A percentile compares a stretch with the other conserved stretches of the same genome.
These are phyloP conservation scores for Polyommatus icarus DNA, from an alignment of 2,888 invertebrate species.

Conservation along the genomic window DNA sequence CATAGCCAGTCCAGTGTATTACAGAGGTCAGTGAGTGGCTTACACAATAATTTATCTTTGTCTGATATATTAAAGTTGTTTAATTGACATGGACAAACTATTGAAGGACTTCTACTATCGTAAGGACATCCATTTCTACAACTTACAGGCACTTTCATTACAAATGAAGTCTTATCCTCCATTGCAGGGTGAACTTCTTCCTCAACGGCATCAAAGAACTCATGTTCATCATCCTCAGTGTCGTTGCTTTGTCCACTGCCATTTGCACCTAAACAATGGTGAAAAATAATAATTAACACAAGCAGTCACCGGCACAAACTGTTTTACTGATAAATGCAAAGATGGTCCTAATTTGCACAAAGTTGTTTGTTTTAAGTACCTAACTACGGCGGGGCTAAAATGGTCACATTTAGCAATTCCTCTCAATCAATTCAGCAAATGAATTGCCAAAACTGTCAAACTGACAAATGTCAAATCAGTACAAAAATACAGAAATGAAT, in stretches of 20 bases:
- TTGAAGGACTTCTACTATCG: neutral
- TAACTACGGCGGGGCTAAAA: too few relatives aligned
- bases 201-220: slow-evolving; percentile 86
- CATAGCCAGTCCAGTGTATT: too few relatives aligned
- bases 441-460: too few relatives aligned
- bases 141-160: slow-evolving; percentile 84
- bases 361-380: neutral
- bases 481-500: too few relatives aligned
- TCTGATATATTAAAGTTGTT: neutral
- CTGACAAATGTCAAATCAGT: too few relatives aligned
- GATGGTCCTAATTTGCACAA: neutral
- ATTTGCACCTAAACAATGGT: slow-evolving; percentile 63
- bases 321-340: neutral
- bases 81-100: neutral
- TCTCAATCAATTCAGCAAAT: too few relatives aligned
- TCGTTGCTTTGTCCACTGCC: slow-evolving; percentile 75
- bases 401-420: too few relatives aligned
- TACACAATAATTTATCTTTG: too few relatives aligned
- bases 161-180: slow-evolving; percentile 80
- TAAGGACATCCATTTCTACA: neutral
- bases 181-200: slow-evolving; percentile 68
- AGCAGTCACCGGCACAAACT: neutral
- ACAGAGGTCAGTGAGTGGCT: too few relatives aligned
- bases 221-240: slow-evolving; percentile 87
- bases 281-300: slow-evolving; percentile 31